Percentiles rank a stretch among this genome's conserved stretches.
Conservation (phyloP, 2,113 vertebrate species). For the Haemorhous mexicanus region DNA sequence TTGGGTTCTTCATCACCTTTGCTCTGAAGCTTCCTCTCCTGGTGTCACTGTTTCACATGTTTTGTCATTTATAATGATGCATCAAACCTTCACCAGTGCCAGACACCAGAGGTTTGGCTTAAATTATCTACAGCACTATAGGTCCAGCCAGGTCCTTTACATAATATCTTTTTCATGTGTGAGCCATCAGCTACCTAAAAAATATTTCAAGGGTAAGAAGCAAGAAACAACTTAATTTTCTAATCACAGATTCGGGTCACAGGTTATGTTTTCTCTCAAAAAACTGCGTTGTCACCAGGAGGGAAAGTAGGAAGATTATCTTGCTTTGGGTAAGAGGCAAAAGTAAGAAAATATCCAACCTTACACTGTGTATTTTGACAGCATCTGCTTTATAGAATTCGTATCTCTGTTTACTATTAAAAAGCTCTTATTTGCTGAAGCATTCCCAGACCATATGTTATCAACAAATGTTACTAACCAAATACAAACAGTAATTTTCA, state of each 20-base stretch:
- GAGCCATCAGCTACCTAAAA: not conserved
- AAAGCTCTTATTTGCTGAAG: slow-evolving; percentile 81
- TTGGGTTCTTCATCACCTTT: not conserved
- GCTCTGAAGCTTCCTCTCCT: not conserved
- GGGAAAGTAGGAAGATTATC: slow-evolving; percentile 8
- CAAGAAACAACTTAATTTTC: slow-evolving; percentile 37
- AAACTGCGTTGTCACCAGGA: not conserved
- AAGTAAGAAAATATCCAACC: slow-evolving; percentile 46
- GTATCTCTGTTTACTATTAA: slow-evolving; percentile 81
- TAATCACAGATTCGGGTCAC: slow-evolving; percentile 11
- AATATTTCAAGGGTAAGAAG: slow-evolving; percentile 27
- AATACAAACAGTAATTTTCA: slow-evolving; percentile 82
- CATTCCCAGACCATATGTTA: slow-evolving; percentile 81
- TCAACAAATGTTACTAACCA: slow-evolving; percentile 81
- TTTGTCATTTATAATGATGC: not conserved
- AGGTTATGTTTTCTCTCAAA: slow-evolving; percentile 18
- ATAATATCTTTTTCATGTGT: not conserved
- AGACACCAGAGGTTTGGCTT: not conserved
- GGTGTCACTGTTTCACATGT: not conserved
- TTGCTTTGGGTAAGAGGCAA: not conserved
- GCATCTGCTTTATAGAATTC: slow-evolving; percentile 73
- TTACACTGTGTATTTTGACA: slow-evolving; percentile 60
- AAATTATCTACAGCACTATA: not conserved
- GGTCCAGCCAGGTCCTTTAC: not conserved
- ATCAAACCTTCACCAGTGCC: not conserved